Conservation (phyloP, 2,888 invertebrate genomes). For the Rambutsinella grinnellia region DNA sequence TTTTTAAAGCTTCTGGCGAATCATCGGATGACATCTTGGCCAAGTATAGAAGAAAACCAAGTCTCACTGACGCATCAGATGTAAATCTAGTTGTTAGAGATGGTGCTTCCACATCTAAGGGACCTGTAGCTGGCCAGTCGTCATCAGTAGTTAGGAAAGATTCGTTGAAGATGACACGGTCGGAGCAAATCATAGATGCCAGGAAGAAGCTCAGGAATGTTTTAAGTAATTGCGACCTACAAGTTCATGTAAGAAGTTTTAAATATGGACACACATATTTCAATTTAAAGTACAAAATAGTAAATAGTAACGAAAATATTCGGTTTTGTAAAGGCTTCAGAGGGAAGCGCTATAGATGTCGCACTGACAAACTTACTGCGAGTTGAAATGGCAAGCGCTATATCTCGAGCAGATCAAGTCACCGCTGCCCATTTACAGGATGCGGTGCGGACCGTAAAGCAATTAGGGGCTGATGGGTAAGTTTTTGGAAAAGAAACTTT, state of each 20-base stretch:
- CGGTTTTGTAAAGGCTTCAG: slow-evolving; percentile 38
- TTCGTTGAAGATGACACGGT: slow-evolving; percentile 63
- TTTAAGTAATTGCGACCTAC: slow-evolving; percentile 84
- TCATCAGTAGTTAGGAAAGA: slow-evolving; percentile 53
- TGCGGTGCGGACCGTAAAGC: slow-evolving; percentile 82
- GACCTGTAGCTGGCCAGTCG: neutral
- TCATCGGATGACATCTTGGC: slow-evolving; percentile 93
- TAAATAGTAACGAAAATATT: slow-evolving; percentile 2
- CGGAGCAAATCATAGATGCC: slow-evolving; percentile 72
- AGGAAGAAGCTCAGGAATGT: slow-evolving; percentile 93
- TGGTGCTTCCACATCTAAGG: slow-evolving; percentile 1
- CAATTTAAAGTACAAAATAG: neutral
- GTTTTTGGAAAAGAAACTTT: too few relatives aligned
- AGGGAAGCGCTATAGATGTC: slow-evolving; percentile 51
- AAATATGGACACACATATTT: slow-evolving; percentile 5
- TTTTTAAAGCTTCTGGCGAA: slow-evolving; percentile 72
- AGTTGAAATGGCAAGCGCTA: slow-evolving; percentile 85
- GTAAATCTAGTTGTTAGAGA: slow-evolving; percentile 11
- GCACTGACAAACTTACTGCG: slow-evolving; percentile 77
- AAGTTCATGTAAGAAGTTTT: slow-evolving; percentile 56
- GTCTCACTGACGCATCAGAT: slow-evolving; percentile 67
- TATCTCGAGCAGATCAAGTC: slow-evolving; percentile 82
- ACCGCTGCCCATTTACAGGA: slow-evolving; percentile 86
- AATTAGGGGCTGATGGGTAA: slow-evolving; percentile 77
- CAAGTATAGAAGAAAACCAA: slow-evolving; percentile 81